Evolutionary conservation across 2,113 vertebrate genomes (phyloP), one percentile per base, ranked within the genome.

Genomic region (Sciurus niger): DNA sequence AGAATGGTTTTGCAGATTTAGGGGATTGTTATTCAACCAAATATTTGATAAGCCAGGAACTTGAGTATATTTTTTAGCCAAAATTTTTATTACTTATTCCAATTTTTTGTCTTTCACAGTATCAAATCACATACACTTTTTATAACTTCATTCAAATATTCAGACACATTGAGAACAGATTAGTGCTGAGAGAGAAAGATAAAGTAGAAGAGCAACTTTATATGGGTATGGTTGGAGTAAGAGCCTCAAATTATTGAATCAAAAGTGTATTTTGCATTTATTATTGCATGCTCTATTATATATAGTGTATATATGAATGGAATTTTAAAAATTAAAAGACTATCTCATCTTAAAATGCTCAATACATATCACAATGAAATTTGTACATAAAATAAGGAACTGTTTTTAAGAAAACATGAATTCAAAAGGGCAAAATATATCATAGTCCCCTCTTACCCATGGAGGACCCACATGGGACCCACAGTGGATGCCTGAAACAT

Each of bases 241-340:
- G 0, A 80, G 2, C 34, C 53, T 60, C 13, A 80, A 84, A 55
- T n/a, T 51, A 46, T 30, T 46, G 11, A 80, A 58, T 82, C 2
- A 93, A 58, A 53, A 40, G 51, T 40, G 74, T 89, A 18, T n/a
- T 70, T 34, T 65, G 20, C 88, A 80, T 89, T 46, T 91, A 65
- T 48, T 13, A 0, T 70, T 84, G 5, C 34, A 14, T 82, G 37
- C 13, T 63, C 0, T 28, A 65, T 30, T 30, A 65, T 12, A 22
- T 58, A 58, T 1, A 58, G 55, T 63, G 0, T 77, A 4, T 25
- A 93, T 30, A 46, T 72, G 48, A 63, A 11, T 68, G 1, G 10
- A 85, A 73, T 78, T 43, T 20, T 2, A 76, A 88, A 96, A 24
- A 40, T 30, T 73, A 34, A 90, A 84, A 93, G 80, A n/a, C 37